Evolutionary conservation across 2,113 vertebrate genomes (phyloP).

Genomic region (Castor canadensis): DNA sequence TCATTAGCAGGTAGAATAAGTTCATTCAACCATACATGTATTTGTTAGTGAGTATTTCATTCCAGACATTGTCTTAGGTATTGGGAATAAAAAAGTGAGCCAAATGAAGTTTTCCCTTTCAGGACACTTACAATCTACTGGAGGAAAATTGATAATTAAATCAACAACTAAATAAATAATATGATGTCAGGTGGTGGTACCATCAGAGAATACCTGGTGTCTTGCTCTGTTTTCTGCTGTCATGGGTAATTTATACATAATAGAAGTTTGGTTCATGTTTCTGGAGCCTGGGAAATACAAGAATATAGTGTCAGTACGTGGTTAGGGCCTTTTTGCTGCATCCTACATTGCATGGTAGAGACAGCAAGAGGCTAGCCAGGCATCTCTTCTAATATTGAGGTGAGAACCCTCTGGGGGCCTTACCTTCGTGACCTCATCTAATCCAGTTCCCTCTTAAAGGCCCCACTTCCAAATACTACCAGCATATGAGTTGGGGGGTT

Average conservation of each 20-base stretch:
- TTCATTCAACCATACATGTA: not conserved
- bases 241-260: not conserved
- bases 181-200: not conserved
- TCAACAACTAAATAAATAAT: constrained; percentile 3
- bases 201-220: not conserved
- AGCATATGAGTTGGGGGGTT: not conserved
- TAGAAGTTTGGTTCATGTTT: not conserved
- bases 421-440: not conserved
- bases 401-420: not conserved
- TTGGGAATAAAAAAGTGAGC: not conserved
- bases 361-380: too few species aligned
- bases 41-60: not conserved
- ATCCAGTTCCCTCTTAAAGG: not conserved
- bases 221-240: not conserved
- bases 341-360: not conserved
- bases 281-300: not conserved
- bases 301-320: not conserved
- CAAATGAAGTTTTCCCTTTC: not conserved
- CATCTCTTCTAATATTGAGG: too few species aligned
- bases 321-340: not conserved
- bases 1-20: not conserved
- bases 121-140: not conserved
- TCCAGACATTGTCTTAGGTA: not conserved
- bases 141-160: not conserved
- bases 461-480: not conserved